Evolutionary conservation across 2,888 invertebrate genomes (phyloP), one percentile per base, ranked within the genome.

Genomic region (Plagodis dolabraria): DNA sequence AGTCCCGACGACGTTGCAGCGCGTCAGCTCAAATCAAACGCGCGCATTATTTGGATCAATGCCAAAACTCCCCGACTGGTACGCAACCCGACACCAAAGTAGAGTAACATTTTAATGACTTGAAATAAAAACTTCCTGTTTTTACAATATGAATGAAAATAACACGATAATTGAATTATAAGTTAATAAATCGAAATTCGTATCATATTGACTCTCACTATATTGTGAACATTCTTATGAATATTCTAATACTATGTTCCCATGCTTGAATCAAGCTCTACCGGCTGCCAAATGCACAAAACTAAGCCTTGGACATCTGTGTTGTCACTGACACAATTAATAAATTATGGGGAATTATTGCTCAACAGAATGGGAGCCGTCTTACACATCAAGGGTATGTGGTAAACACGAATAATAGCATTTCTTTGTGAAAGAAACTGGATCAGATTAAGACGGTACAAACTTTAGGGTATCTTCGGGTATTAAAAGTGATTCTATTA

Each of bases 351-450:
- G 76, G 77, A 75, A 76, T 76, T 77, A 80, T 78, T 78, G 70
- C 74, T 70, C 67, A 70, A 75, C 74, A 72, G 68, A 75, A 72
- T 70, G 69, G 71, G 69, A 70, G 71, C 71, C 74, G 74, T 76
- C 73, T 60, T 66, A 61, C 64, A 67, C 69, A 65, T 65, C 70
- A 77, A 76, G 80, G 80, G 80, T 80, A 80, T 83, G 85, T 72
- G 88, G 88, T 88, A 83, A 84, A 83, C 81, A 83, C 65, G 78
- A 80, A 88, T 85, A 84, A 87, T 74, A 75, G 75, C 70, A 67
- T 70, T 71, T 69, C 69, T 70, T 72, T 72, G 61, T 69, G 65
- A 70, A 76, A 76, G 75, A 80, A 86, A 89, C 85, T 82, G 84
- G 85, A 84, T 86, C 85, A 83, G 79, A 82, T 83, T 80, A 79